Evolutionary conservation across 2,888 invertebrate genomes (phyloP).

Genomic region (Priocnemis perturbator): DNA sequence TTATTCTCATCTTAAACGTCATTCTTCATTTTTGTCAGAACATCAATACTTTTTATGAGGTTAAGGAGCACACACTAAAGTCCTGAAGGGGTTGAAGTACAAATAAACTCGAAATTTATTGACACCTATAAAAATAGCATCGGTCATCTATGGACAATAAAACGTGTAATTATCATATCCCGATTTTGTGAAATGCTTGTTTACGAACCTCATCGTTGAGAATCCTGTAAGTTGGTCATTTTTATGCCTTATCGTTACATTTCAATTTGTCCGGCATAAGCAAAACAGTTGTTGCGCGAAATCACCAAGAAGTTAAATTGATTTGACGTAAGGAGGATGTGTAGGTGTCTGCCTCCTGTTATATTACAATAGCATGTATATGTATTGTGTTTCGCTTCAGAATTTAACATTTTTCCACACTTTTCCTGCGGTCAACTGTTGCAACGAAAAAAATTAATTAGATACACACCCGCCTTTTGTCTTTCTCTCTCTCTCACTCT

Average conservation of each 20-base stretch:
- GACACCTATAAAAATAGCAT: slow-evolving; percentile 62
- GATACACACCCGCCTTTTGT: background rate
- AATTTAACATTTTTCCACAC: background rate
- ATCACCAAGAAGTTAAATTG: no score
- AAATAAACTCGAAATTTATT: slow-evolving; percentile 62
- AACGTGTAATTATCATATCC: slow-evolving; percentile 52
- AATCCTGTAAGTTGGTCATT: background rate
- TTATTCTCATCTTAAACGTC: background rate
- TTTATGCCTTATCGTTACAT: background rate
- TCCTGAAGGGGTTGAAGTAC: slow-evolving; percentile 47
- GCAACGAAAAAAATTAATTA: background rate
- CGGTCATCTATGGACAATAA: slow-evolving; percentile 49
- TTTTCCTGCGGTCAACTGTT: background rate
- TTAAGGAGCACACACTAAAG: background rate
- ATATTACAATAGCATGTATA: background rate
- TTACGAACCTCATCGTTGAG: slow-evolving; percentile 33
- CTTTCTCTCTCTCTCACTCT: background rate
- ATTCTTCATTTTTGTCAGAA: background rate
- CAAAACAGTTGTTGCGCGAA: no score
- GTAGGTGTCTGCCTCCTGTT: no score
- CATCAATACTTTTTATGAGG: slow-evolving; percentile 12
- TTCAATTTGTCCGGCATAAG: no score
- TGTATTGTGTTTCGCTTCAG: background rate
- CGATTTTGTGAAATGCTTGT: slow-evolving; percentile 42
- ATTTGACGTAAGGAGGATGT: no score